Conservation (phyloP, 2,113 vertebrate species). For the Bubo bubo region DNA sequence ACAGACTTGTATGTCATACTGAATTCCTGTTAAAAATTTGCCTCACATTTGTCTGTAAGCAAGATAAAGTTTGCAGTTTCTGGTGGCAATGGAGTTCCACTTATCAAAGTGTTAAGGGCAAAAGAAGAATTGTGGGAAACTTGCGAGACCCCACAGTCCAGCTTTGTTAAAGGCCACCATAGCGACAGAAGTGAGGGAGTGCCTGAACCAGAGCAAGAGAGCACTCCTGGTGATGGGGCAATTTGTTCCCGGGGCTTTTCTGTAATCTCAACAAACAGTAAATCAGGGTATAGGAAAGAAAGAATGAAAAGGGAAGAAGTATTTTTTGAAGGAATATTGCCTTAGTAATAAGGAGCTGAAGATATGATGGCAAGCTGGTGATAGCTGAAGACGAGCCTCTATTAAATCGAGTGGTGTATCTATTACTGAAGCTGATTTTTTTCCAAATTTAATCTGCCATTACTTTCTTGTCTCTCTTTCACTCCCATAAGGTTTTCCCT, state of each 20-base stretch:
- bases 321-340: not conserved
- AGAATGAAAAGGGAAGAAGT: not conserved
- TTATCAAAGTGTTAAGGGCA: not conserved
- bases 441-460: not conserved
- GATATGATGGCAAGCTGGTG: not conserved
- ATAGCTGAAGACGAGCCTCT: not conserved
- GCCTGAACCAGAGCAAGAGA: not conserved
- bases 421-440: not conserved
- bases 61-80: not conserved
- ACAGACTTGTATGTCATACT: not conserved
- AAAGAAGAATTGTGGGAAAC: not conserved
- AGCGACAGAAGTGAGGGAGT: not conserved
- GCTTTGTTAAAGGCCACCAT: not conserved
- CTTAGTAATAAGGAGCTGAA: not conserved
- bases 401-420: not conserved
- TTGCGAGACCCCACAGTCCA: accelerated
- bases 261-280: not conserved
- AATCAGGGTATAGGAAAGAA: not conserved
- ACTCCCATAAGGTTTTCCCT: not conserved
- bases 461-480: not conserved
- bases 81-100: not conserved
- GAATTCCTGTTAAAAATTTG: not conserved
- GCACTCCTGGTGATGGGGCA: not conserved
- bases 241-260: not conserved
- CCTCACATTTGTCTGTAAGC: not conserved